Conservation (phyloP, 2,888 invertebrate species). For the Thecophora atra region DNA sequence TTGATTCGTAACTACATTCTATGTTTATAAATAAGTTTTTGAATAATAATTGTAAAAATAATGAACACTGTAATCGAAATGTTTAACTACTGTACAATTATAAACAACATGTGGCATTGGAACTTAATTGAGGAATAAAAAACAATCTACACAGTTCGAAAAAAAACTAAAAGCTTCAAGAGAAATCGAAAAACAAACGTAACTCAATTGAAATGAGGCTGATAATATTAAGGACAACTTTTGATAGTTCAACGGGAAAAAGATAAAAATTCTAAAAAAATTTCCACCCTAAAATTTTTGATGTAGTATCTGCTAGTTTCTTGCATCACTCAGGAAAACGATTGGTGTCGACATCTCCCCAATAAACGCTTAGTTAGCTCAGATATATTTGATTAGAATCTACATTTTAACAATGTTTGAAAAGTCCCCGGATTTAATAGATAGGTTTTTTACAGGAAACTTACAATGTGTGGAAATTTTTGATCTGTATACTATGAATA, state of each 20-base stretch:
- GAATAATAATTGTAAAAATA: background rate
- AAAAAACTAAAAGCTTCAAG: background rate
- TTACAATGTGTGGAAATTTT: too few relatives aligned
- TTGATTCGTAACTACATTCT: constrained; percentile 22
- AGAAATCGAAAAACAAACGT: background rate
- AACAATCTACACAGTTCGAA: background rate
- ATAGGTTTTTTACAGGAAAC: too few relatives aligned
- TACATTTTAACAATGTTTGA: too few relatives aligned
- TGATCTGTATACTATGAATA: too few relatives aligned
- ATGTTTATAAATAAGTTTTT: constrained; percentile 2
- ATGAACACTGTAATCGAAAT: background rate
- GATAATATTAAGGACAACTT: background rate
- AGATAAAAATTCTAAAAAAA: too few relatives aligned
- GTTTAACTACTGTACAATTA: constrained; percentile 17
- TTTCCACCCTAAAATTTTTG: too few relatives aligned
- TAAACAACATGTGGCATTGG: constrained; percentile 11
- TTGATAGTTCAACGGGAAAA: background rate
- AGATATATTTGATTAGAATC: too few relatives aligned
- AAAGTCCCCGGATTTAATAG: too few relatives aligned
- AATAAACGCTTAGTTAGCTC: too few relatives aligned
- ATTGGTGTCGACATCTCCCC: too few relatives aligned
- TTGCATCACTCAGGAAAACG: too few relatives aligned
- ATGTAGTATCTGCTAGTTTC: too few relatives aligned
- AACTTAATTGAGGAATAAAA: constrained; percentile 8
- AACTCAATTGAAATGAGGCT: background rate